Evolutionary conservation across 2,113 vertebrate species (phyloP).

Genomic region (Origma solitaria): DNA sequence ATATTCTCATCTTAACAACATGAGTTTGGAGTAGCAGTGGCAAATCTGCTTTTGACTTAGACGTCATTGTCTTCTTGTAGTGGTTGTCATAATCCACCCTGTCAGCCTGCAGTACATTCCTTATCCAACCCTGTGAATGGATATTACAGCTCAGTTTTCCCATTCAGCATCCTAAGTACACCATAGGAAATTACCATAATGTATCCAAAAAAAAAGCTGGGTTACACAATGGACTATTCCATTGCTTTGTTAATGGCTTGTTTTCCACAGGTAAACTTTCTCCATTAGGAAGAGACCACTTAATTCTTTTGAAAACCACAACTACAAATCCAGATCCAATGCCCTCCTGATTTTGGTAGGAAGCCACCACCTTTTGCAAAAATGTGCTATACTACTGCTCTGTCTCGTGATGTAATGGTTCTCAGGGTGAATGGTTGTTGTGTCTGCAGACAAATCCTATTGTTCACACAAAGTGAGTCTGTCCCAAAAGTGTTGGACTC

Average conservation of each 20-base stretch:
- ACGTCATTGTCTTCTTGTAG: background rate
- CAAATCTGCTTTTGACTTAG: background rate
- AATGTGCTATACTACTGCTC: background rate
- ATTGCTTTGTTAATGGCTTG: background rate
- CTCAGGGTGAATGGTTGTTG: background rate
- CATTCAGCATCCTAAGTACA: background rate
- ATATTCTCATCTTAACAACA: background rate
- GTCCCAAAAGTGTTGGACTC: background rate
- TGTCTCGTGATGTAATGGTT: background rate
- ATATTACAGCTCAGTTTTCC: background rate
- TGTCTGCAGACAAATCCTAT: background rate
- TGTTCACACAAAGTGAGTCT: background rate
- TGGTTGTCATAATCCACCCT: background rate
- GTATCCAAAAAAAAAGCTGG: rapidly evolving
- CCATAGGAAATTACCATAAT: background rate
- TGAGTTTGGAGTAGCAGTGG: background rate
- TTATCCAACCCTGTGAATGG: background rate
- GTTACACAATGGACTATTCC: background rate
- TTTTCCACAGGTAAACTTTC: constrained; percentile 4
- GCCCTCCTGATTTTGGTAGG: background rate
- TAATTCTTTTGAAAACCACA: background rate
- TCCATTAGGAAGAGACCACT: background rate
- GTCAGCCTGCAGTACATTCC: background rate
- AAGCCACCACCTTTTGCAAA: background rate
- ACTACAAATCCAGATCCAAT: background rate